Base-by-base conservation (phyloP, 1,140 invertebrate species). In the Anthonomus grandis region DNA sequence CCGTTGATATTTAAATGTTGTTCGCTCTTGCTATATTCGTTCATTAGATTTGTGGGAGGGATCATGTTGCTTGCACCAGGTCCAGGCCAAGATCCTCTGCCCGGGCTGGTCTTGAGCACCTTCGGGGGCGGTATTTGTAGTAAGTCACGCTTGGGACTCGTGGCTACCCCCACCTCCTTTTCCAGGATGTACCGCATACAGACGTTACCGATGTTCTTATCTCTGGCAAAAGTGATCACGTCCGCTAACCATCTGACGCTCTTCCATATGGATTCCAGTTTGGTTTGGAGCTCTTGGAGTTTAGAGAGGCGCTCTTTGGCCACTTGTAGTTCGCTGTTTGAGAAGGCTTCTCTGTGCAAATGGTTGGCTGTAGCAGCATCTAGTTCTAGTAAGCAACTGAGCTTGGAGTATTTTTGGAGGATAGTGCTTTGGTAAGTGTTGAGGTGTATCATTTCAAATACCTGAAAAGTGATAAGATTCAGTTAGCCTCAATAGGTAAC, bases 161-260 rank as follows among this genome's bases (percentile, higher is more conserved):
- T 64, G 12, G 71, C 65, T 5, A 66, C 64, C 2, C 72, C 73
- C 13, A 71, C 74, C 54, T 77, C 77, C 44, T 70, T 70, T 37
- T 79, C 77, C 34, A 78, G 52, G 31, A 79, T 69, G 42, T 78
- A 66, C 60, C 76, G 76, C 64, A 74, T 65, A 36, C 61, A 67
- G 13, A 76, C 68, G 12, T 69, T 70, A 19, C 65, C 66, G 46
- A 66, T 65, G 52, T 75, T 76, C 18, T 79, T 87, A 69, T 96
- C 94, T 50, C 94, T 78, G 1, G 94, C 93, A 70, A 93, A 94
- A 0, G 90, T 87, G 31, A 97, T 90, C 2, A 95, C 85, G 66
- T 97, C 93, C 81, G 95, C 91, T 0, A 97, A 81, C 95, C 95
- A 98, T 10, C 96, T 82, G 2, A 91, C 86, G 18, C 86, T 85